Conservation (phyloP, 2,113 vertebrate genomes). For the Solea senegalensis region DNA sequence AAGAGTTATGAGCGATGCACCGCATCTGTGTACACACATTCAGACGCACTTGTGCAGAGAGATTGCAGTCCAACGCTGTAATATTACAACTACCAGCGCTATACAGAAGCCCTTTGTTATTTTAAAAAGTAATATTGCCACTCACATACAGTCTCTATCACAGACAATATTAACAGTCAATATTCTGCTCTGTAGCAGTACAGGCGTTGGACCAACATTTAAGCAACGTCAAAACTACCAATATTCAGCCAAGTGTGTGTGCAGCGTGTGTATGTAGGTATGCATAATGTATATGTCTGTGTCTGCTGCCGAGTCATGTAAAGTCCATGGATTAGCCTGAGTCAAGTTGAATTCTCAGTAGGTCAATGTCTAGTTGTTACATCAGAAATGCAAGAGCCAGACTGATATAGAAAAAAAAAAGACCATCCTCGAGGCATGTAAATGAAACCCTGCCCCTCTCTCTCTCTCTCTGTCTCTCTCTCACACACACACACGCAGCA, state of each 20-base stretch:
- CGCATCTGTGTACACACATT: conserved; percentile 42
- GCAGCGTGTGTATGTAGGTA: neutral
- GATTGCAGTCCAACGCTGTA: conserved; percentile 29
- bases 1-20: conserved; percentile 54
- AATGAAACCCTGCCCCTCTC: conserved; percentile 29
- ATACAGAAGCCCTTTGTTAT: conserved; percentile 37
- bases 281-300: neutral
- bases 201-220: conserved; percentile 44
- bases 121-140: conserved; percentile 57
- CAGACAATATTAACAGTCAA: conserved; percentile 44
- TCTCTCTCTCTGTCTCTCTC: neutral
- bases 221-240: conserved; percentile 28
- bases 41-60: conserved; percentile 33
- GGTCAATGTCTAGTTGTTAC: conserved; percentile 42
- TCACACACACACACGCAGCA: conserved; percentile 1
- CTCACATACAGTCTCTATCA: conserved; percentile 49
- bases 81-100: conserved; percentile 53
- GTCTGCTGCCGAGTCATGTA: conserved; percentile 61
- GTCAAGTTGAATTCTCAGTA: conserved; percentile 41
- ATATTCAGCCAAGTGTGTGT: conserved; percentile 1
- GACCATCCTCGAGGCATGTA: conserved; percentile 15
- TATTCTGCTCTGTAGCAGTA: conserved; percentile 37
- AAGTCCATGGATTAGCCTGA: conserved; percentile 39
- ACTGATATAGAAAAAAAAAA: conserved; percentile 8
- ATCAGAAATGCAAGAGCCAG: conserved; percentile 23